Base-by-base conservation (phyloP, 2,797 vertebrate species). In the Crenichthys baileyi region DNA sequence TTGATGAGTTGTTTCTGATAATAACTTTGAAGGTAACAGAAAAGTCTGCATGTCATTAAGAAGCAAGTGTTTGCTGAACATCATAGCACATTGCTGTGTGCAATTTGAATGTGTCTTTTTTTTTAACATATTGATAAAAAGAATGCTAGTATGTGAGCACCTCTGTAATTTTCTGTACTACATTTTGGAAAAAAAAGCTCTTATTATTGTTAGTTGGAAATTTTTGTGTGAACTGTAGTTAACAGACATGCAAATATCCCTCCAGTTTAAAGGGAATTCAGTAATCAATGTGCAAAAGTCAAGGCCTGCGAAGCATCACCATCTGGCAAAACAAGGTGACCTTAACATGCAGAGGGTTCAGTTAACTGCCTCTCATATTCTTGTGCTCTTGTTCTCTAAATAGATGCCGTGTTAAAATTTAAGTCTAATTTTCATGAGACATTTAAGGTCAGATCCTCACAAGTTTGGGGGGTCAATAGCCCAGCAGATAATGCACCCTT, bases 261-360 rank as follows among this genome's bases (percentile, higher is more conserved):
- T n/a, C 0, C 1, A 46, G 41, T 18, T 81, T 72, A 31, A 75
- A 63, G 44, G 29, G 29, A 13, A 77, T 7, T 60, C n/a, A 48
- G 48, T 12, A n/a, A 46, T 70, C 24, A 70, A 46, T 6, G 41
- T 70, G 67, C 67, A 46, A 70, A 70, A 48, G 44, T 48, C 7
- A 13, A 70, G 24, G 67, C n/a, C 80, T 41, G 87, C 76, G 7
- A 77, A 75, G 72, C 79, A 70, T 83, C 79, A 12, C 53, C 79
- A 84, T 86, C 90, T 79, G 83, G 89, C 2, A 51, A 87, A 92
- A 82, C 89, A 92, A 91, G 92, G 91, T 93, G 91, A 94, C 92
- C 92, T 90, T 81, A 88, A 80, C 89, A 85, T 70, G 63, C 85
- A 61, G 80, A 82, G 85, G 78, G 83, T 70, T 89, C 89, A 51